A percentile compares a stretch with the other conserved stretches of the same genome.
Conservation (phyloP, 2,888 invertebrate genomes). For the Andrena bucephala region DNA sequence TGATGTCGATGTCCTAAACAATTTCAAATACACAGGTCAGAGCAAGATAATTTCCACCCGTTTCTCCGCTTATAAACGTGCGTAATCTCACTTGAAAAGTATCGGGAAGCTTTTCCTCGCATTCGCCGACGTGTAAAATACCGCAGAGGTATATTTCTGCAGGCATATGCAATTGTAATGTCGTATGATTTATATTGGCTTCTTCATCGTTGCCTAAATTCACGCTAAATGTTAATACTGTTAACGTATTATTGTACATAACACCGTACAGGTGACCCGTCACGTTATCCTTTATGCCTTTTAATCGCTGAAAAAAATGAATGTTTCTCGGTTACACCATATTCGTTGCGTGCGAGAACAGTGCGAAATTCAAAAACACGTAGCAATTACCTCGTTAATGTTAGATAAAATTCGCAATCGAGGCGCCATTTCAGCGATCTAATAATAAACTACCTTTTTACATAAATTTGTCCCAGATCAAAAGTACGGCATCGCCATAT, state of each 20-base stretch:
- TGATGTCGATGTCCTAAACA: conserved; percentile 90
- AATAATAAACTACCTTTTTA: conserved; percentile 18
- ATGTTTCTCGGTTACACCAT: neutral
- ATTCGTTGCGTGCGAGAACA: neutral
- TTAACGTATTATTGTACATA: conserved; percentile 90
- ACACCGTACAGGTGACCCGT: conserved; percentile 92
- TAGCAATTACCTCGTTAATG: conserved; percentile 88
- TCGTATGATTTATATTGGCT: conserved; percentile 85
- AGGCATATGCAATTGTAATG: conserved; percentile 89
- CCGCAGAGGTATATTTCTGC: conserved; percentile 93
- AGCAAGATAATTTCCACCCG: neutral
- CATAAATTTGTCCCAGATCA: conserved; percentile 34
- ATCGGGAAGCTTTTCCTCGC: conserved; percentile 87
- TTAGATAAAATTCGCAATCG: conserved; percentile 90
- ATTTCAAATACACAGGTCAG: neutral
- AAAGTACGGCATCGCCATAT: conserved; percentile 45
- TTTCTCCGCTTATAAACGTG: conserved; percentile 60
- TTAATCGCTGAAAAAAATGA: conserved; percentile 88
- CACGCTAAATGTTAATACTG: conserved; percentile 90
- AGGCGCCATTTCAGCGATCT: conserved; percentile 88
- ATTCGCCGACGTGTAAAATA: conserved; percentile 89
- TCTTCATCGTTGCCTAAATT: conserved; percentile 87
- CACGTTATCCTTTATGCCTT: conserved; percentile 87
- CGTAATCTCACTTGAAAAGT: conserved; percentile 87
- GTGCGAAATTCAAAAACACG: neutral